Evolutionary conservation across 1,140 invertebrate species (phyloP).

Genomic region (Brachionus koreanus): DNA sequence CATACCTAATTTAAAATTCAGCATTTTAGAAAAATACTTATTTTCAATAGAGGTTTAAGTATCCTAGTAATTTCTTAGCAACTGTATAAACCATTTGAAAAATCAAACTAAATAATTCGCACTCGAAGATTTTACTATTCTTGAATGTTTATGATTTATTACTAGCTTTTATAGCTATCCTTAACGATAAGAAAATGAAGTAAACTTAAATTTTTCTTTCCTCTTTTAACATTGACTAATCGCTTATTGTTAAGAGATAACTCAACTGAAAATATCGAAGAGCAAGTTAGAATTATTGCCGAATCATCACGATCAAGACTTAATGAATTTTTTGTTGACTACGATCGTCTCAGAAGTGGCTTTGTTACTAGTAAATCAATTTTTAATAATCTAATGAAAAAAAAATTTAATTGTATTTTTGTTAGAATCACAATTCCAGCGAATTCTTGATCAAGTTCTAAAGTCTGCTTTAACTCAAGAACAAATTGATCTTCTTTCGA

Average conservation of each 20-base stretch:
- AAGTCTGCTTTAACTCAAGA: slow-evolving; percentile 51
- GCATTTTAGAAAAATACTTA: background rate
- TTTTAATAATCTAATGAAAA: background rate
- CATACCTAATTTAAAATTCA: background rate
- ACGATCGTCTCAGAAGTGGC: slow-evolving; percentile 56
- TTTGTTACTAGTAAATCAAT: slow-evolving; percentile 54
- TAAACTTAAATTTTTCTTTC: background rate
- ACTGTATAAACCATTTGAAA: slow-evolving; percentile 8
- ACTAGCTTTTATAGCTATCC: background rate
- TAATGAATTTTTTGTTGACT: slow-evolving; percentile 57
- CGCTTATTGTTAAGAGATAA: background rate
- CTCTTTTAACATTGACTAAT: background rate
- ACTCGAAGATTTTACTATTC: background rate
- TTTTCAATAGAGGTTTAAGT: background rate
- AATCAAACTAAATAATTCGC: slow-evolving; percentile 17
- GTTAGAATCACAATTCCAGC: slow-evolving; percentile 55
- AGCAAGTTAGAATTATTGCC: slow-evolving; percentile 51
- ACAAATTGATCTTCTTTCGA: slow-evolving; percentile 50
- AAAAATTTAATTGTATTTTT: background rate
- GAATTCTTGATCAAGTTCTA: slow-evolving; percentile 54
- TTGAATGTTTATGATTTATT: slow-evolving; percentile 25
- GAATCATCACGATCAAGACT: slow-evolving; percentile 55
- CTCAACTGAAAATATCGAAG: slow-evolving; percentile 48
- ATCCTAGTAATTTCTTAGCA: slow-evolving; percentile 21
- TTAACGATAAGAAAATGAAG: slow-evolving; percentile 33